phyloP scores from a whole-genome alignment of 2,888 invertebrate species.

The Zygogramma bicolorata region DNA sequence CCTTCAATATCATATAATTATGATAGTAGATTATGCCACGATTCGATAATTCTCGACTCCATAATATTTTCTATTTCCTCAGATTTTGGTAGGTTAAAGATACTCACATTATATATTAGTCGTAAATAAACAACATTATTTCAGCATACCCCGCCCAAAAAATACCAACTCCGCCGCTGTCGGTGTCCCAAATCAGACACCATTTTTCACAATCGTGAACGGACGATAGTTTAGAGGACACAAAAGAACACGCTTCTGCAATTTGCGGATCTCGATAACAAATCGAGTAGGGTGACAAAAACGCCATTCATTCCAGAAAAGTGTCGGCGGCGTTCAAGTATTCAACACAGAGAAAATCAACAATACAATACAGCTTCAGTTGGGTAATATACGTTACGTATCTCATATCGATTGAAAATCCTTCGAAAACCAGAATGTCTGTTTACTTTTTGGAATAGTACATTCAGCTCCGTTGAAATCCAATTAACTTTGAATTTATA shows the following conservation, averaged over 20 bases:
- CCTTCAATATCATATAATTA: too few species aligned
- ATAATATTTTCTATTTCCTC: too few species aligned
- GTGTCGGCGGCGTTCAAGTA: slow-evolving; percentile 1
- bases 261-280: slow-evolving; percentile 35
- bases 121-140: not conserved
- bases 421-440: too few species aligned
- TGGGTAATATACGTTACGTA: too few species aligned
- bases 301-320: slow-evolving; percentile 16
- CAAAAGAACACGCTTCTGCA: slow-evolving; percentile 40
- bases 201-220: slow-evolving; percentile 37
- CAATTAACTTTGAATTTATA: too few species aligned
- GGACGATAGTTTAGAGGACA: slow-evolving; percentile 31
- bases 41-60: too few species aligned
- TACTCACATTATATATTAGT: too few species aligned
- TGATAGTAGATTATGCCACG: too few species aligned
- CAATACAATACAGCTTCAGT: not conserved
- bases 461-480: too few species aligned
- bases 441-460: too few species aligned
- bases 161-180: not conserved
- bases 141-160: not conserved
- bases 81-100: too few species aligned
- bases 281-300: slow-evolving; percentile 19
- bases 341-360: not conserved
- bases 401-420: too few species aligned
- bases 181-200: slow-evolving; percentile 10